These are phyloP conservation scores for Malachius bipustulatus DNA, from an alignment of 2,888 invertebrate genomes.

Conservation along the genomic window DNA sequence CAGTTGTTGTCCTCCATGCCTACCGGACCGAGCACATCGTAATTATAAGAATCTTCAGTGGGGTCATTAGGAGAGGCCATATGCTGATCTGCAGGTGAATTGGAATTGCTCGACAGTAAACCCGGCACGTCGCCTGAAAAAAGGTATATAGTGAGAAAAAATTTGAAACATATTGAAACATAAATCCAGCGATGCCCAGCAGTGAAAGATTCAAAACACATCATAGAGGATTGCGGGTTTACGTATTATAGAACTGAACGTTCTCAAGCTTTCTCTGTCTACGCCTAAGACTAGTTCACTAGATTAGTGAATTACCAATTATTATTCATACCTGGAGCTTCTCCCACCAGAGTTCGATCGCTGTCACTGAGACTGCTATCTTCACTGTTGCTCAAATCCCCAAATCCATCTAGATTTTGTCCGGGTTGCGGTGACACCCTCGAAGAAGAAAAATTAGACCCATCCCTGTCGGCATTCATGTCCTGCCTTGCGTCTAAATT, in stretches of 20 bases:
- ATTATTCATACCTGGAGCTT: constrained; percentile 38
- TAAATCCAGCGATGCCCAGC: too few relatives aligned
- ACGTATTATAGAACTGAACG: not conserved
- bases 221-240: not conserved
- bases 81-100: constrained; percentile 35
- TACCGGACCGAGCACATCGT: constrained; percentile 23
- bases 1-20: constrained; percentile 16
- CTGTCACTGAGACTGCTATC: constrained; percentile 67
- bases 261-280: not conserved
- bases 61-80: constrained; percentile 34
- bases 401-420: constrained; percentile 28
- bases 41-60: constrained; percentile 30
- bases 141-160: too few relatives aligned
- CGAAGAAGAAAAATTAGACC: constrained; percentile 27
- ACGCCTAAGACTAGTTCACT: too few relatives aligned
- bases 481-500: constrained; percentile 21
- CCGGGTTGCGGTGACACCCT: constrained; percentile 31
- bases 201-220: too few relatives aligned
- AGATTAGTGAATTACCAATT: too few relatives aligned
- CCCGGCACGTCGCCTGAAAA: constrained; percentile 29
- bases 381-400: constrained; percentile 60
- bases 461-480: constrained; percentile 20
- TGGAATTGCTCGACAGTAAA: constrained; percentile 30
- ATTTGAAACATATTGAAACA: too few relatives aligned
- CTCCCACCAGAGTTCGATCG: constrained; percentile 51